phyloP scores from a whole-genome alignment of 30 jellyfish, hydroid and myxozoan species.

The Rhopilema esculentum region DNA sequence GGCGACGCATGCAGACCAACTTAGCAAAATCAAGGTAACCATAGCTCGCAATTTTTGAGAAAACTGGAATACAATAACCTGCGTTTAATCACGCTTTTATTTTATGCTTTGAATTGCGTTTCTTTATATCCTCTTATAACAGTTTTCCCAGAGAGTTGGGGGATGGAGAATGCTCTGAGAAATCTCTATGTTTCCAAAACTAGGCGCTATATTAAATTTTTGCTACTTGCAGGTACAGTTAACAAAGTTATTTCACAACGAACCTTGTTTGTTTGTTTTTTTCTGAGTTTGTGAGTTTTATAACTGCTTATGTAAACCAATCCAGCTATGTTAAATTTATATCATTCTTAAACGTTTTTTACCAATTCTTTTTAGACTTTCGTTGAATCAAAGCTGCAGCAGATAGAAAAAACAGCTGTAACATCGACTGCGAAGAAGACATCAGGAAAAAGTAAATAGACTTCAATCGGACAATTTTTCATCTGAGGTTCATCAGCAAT shows the following conservation, averaged over 20 bases:
- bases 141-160: background rate
- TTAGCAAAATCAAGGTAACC: constrained; percentile 16
- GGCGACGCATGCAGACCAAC: constrained; percentile 28
- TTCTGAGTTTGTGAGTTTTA: too few species aligned
- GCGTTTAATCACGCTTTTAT: background rate
- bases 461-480: background rate
- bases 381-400: constrained; percentile 42
- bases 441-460: constrained; percentile 17
- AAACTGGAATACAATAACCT: background rate
- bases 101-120: background rate
- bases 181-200: too few species aligned
- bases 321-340: too few species aligned
- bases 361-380: too few species aligned
- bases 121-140: background rate
- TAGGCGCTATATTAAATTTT: too few species aligned
- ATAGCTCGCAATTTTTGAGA: background rate
- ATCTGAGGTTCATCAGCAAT: background rate
- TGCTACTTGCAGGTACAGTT: too few species aligned
- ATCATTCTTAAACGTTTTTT: too few species aligned
- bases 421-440: constrained; percentile 6
- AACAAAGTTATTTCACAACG: too few species aligned
- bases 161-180: too few species aligned
- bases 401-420: constrained; percentile 15
- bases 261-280: too few species aligned
- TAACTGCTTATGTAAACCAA: too few species aligned